Evolutionary conservation across 2,797 vertebrate species (phyloP).

Genomic region (Liparis tanakae): DNA sequence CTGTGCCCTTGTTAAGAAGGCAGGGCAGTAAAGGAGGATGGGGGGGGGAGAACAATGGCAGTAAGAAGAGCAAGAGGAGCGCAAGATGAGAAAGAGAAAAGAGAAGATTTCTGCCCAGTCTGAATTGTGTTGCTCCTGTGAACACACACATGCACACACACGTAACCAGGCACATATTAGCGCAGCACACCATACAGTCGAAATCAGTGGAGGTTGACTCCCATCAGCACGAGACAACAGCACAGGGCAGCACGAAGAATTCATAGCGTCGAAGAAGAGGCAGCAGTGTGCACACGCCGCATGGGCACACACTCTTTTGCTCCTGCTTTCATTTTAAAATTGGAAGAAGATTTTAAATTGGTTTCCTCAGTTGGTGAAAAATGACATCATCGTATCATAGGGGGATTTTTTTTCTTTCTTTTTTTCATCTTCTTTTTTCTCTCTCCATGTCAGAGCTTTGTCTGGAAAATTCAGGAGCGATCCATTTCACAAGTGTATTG

Average conservation of each 20-base stretch:
- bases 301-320: slow-evolving; percentile 58
- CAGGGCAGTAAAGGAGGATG: slow-evolving; percentile 72
- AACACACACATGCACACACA: slow-evolving; percentile 39
- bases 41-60: slow-evolving; percentile 79
- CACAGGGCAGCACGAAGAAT: slow-evolving; percentile 65
- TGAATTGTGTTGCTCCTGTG: slow-evolving; percentile 65
- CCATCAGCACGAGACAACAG: slow-evolving; percentile 55
- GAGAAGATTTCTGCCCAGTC: slow-evolving; percentile 73
- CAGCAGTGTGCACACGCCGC: slow-evolving; percentile 44
- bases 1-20: slow-evolving; percentile 66
- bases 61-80: slow-evolving; percentile 76
- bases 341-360: slow-evolving; percentile 76
- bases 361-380: slow-evolving; percentile 76
- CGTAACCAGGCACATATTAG: slow-evolving; percentile 42
- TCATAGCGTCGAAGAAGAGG: slow-evolving; percentile 63
- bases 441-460: slow-evolving; percentile 68
- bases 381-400: slow-evolving; percentile 78
- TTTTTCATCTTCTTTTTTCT: slow-evolving; percentile 75
- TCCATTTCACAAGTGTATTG: slow-evolving; percentile 65
- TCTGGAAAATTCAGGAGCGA: slow-evolving; percentile 74
- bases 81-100: slow-evolving; percentile 80
- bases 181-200: slow-evolving; percentile 44
- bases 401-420: slow-evolving; percentile 45
- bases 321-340: slow-evolving; percentile 67
- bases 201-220: slow-evolving; percentile 20